These are phyloP conservation scores for Phylloscopus collybita DNA, from an alignment of 2,797 vertebrate genomes.

Conservation along the genomic window DNA sequence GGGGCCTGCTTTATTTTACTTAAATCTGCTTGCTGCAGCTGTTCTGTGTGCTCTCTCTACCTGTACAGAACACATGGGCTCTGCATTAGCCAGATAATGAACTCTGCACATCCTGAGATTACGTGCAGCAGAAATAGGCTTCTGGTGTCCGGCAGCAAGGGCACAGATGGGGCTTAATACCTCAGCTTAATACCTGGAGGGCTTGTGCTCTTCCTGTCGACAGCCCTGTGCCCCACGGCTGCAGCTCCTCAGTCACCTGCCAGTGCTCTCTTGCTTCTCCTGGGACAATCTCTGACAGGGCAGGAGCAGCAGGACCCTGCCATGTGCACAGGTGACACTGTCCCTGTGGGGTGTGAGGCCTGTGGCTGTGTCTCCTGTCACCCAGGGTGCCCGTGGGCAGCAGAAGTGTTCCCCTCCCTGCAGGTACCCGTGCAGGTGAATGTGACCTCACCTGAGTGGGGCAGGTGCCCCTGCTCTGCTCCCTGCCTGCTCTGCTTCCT, in stretches of 20 bases:
- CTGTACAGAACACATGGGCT: neutral
- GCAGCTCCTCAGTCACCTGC: neutral
- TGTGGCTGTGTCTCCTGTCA: neutral
- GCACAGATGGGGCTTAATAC: neutral
- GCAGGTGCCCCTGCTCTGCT: too few relatives aligned
- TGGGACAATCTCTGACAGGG: fast-evolving
- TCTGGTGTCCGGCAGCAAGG: fast-evolving
- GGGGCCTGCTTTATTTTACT: neutral
- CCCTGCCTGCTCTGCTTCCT: too few relatives aligned
- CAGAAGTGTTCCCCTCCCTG: neutral
- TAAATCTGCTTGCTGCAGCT: neutral
- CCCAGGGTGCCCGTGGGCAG: fast-evolving
- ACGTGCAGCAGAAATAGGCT: fast-evolving
- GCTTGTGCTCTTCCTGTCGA: fast-evolving
- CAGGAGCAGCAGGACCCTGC: neutral
- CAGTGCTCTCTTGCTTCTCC: neutral
- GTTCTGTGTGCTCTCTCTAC: neutral
- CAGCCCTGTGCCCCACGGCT: neutral
- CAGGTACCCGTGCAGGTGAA: fast-evolving
- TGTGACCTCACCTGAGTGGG: fast-evolving
- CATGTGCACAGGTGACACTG: fast-evolving
- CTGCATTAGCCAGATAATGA: neutral
- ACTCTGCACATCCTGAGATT: neutral
- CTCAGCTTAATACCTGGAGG: neutral
- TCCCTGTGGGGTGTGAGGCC: neutral